A percentile compares a stretch with the other conserved stretches of the same genome.
These are phyloP conservation scores for Amblyopsis hoosieri DNA, from an alignment of 2,797 vertebrate genomes.

Conservation along the genomic window DNA sequence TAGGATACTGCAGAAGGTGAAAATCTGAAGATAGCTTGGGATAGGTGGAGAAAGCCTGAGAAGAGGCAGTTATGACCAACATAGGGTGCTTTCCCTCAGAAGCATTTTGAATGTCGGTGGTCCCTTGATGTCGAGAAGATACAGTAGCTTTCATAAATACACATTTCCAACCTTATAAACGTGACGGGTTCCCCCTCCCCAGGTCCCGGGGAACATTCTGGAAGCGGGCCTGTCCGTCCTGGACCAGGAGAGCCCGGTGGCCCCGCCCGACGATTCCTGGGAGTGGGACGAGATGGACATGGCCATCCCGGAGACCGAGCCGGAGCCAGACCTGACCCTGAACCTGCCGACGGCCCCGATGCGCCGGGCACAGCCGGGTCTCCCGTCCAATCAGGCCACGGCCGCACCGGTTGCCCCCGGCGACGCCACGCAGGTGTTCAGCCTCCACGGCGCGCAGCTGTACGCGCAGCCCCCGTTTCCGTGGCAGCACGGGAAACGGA, in stretches of 20 bases:
- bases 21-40: no score
- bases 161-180: no score
- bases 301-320: slow-evolving; percentile 80
- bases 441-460: slow-evolving; percentile 78
- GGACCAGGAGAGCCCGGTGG: slow-evolving; percentile 65
- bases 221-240: slow-evolving; percentile 89
- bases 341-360: slow-evolving; percentile 45
- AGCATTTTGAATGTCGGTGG: no score
- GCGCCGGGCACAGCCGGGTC: not conserved
- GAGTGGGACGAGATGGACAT: slow-evolving; percentile 99
- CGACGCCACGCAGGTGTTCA: slow-evolving; percentile 85
- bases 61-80: no score
- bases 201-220: slow-evolving; percentile 87
- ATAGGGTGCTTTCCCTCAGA: no score
- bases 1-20: no score
- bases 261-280: slow-evolving; percentile 84
- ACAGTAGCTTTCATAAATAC: no score
- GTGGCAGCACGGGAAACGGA: slow-evolving; percentile 66
- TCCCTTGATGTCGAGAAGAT: no score
- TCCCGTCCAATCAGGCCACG: not conserved
- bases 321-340: slow-evolving; percentile 55
- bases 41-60: no score
- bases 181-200: slow-evolving; percentile 5
- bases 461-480: slow-evolving; percentile 76
- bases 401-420: slow-evolving; percentile 33